Percentiles rank a stretch among this genome's conserved stretches.
Evolutionary conservation across 2,888 invertebrate species (phyloP).

Genomic region (Machimus rusticus): DNA sequence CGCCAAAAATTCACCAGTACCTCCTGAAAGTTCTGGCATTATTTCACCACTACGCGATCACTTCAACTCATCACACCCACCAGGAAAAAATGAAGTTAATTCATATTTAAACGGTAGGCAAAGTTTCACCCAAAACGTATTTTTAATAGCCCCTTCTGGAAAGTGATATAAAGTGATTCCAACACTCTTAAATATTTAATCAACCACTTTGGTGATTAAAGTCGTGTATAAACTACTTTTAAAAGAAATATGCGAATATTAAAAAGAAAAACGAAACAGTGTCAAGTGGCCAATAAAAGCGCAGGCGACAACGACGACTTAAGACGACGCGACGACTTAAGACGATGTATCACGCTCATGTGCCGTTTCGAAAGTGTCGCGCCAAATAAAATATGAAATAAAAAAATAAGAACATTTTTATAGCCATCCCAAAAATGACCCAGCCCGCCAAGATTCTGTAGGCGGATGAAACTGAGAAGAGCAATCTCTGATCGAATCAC

Average conservation of each 20-base stretch:
- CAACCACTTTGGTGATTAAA: background rate
- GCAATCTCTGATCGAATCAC: background rate
- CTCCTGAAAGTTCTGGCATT: background rate
- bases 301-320: background rate
- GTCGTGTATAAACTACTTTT: background rate
- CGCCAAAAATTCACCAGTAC: background rate
- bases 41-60: background rate
- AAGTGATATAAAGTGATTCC: slow-evolving; percentile 14
- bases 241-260: background rate
- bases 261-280: background rate
- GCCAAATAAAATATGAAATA: background rate
- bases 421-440: background rate
- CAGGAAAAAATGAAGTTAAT: background rate
- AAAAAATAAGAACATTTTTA: background rate
- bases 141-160: background rate
- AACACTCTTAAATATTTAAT: background rate
- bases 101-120: background rate
- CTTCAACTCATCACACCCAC: background rate
- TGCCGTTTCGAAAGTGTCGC: background rate
- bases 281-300: slow-evolving; percentile 4
- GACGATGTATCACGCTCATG: background rate
- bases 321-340: background rate
- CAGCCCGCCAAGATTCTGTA: background rate
- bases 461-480: background rate
- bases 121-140: background rate